phyloP scores from a whole-genome alignment of 1,140 invertebrate species.

The Panagrolaimus sp. region DNA sequence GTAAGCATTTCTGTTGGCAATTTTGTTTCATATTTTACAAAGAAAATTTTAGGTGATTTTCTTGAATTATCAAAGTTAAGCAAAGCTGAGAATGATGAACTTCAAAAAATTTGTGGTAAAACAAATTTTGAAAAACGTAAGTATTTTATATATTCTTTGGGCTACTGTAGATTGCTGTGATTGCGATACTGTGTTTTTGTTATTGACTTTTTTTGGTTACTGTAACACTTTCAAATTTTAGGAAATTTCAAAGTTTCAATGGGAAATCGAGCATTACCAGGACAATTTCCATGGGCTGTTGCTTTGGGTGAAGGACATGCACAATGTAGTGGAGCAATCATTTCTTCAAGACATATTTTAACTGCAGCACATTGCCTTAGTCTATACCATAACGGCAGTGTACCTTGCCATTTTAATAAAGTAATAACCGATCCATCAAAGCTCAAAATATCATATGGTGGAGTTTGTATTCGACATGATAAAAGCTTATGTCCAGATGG shows the following conservation, averaged over 20 bases:
- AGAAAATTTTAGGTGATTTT: too few relatives aligned
- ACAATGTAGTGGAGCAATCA: neutral
- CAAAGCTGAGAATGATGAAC: conserved; percentile 1
- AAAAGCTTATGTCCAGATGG: neutral
- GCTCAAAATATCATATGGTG: neutral
- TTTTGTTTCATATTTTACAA: too few relatives aligned
- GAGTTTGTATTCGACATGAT: neutral
- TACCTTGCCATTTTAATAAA: neutral
- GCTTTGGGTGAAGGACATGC: neutral
- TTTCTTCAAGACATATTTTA: neutral
- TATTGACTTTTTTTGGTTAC: neutral
- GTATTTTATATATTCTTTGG: neutral
- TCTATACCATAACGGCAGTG: neutral
- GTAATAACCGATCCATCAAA: too few relatives aligned
- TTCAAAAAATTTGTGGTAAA: conserved; percentile 1
- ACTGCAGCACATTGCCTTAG: neutral
- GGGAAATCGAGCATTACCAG: neutral
- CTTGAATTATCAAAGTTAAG: neutral
- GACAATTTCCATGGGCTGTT: conserved; percentile 4
- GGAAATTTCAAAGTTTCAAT: neutral
- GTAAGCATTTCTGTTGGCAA: too few relatives aligned
- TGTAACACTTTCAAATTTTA: neutral
- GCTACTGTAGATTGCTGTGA: neutral
- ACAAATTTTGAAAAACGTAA: neutral
- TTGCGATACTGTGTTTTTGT: neutral